These are phyloP conservation scores for Sylvilagus floridanus DNA, from an alignment of 2,797 vertebrate species.

Conservation along the genomic window DNA sequence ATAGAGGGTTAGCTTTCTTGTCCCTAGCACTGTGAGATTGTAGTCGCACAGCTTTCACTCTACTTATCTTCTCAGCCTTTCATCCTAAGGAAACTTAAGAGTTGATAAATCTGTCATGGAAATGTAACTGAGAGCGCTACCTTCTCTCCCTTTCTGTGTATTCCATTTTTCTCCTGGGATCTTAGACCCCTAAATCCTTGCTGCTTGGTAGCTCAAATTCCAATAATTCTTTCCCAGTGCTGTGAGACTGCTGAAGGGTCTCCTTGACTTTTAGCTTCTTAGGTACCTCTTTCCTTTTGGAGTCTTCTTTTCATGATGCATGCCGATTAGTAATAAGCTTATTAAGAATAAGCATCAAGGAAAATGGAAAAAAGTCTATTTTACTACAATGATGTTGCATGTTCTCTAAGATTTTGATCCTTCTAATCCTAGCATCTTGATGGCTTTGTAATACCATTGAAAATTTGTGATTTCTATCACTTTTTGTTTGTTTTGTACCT, in stretches of 20 bases:
- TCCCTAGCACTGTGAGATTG: background rate
- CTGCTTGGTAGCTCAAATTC: background rate
- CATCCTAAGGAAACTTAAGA: background rate
- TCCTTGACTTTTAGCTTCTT: background rate
- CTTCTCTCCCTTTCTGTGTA: background rate
- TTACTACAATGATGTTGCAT: background rate
- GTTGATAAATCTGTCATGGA: background rate
- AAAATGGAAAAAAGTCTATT: background rate
- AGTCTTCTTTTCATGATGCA: background rate
- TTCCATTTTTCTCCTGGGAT: no score
- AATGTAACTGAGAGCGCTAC: background rate
- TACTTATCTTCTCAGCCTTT: constrained; percentile 11
- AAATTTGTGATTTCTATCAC: background rate
- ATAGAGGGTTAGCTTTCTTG: background rate
- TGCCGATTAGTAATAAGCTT: background rate
- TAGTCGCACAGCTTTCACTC: background rate
- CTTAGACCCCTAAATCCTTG: background rate
- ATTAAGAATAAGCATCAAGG: background rate
- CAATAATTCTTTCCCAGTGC: background rate
- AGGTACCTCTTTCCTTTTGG: background rate
- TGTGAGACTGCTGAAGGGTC: background rate
- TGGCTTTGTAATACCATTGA: background rate
- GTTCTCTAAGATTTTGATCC: background rate
- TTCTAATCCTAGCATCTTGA: background rate
- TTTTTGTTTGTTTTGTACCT: background rate